Percentiles rank a stretch among this genome's conserved stretches.
These are phyloP conservation scores for Mus pahari DNA, from an alignment of 2,113 vertebrate species.

Conservation along the genomic window DNA sequence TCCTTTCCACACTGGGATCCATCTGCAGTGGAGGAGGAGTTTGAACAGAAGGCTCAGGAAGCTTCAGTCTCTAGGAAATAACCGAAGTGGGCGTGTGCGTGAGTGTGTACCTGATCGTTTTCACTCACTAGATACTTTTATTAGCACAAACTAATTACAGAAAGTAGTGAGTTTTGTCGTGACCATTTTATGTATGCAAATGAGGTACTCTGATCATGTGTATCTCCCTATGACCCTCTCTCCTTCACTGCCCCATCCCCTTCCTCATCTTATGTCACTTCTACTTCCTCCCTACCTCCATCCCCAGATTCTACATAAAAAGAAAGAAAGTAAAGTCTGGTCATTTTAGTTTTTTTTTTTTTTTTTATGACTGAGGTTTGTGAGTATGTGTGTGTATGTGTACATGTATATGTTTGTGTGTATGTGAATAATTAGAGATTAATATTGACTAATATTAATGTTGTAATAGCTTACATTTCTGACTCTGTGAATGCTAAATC, in stretches of 20 bases:
- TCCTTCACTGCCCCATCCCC: no score
- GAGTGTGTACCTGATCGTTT: no score
- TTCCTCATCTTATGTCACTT: neutral
- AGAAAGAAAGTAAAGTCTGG: neutral
- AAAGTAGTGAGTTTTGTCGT: neutral
- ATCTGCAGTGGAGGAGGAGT: neutral
- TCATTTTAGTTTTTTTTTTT: neutral
- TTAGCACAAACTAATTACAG: no score
- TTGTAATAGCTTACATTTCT: neutral
- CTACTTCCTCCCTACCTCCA: neutral
- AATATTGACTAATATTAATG: neutral
- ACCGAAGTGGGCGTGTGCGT: neutral
- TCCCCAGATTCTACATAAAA: neutral
- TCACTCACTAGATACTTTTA: neutral
- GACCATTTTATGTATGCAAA: neutral
- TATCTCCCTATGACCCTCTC: neutral
- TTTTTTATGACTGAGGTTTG: neutral
- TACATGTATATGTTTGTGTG: no score
- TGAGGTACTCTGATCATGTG: neutral
- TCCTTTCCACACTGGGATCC: neutral
- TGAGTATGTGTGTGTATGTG: neutral
- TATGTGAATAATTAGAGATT: no score
- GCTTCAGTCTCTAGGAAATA: slow-evolving; percentile 15
- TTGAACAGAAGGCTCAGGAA: neutral
- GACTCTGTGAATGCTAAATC: neutral